Evolutionary conservation across 1,140 invertebrate species (phyloP).

Genomic region (Stegodyphus mimosarum): DNA sequence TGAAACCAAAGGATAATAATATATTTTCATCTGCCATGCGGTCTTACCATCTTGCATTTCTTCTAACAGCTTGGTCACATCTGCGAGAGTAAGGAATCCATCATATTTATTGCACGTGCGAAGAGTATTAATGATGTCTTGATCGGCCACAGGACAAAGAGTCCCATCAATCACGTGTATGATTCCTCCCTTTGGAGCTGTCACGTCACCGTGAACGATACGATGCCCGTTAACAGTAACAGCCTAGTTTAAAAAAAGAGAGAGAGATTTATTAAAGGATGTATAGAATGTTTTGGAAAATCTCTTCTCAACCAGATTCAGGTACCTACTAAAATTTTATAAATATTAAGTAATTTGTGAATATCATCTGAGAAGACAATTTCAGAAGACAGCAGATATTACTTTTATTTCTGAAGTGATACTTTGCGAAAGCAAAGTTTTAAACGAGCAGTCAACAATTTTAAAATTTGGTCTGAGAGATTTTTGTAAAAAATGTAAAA

Average conservation of each 20-base stretch:
- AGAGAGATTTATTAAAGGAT: not conserved
- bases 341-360: too few species aligned
- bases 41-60: constrained; percentile 60
- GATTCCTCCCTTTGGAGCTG: constrained; percentile 62
- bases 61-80: constrained; percentile 63
- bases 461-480: too few species aligned
- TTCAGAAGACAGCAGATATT: too few species aligned
- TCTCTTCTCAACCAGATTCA: too few species aligned
- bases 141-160: constrained; percentile 62
- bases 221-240: constrained; percentile 64
- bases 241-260: constrained; percentile 27
- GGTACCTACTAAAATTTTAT: too few species aligned
- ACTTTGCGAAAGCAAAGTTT: too few species aligned
- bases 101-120: constrained; percentile 64
- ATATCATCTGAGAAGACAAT: too few species aligned
- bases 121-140: constrained; percentile 63
- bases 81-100: constrained; percentile 64
- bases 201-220: constrained; percentile 62
- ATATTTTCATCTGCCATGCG: too few species aligned
- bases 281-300: not conserved
- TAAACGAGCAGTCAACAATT: too few species aligned
- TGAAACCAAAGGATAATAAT: too few species aligned
- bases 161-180: constrained; percentile 65
- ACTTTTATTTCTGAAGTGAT: too few species aligned
- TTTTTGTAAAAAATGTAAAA: too few species aligned